A percentile compares a stretch with the other conserved stretches of the same genome.
These are phyloP conservation scores for Spodoptera litura DNA, from an alignment of 1,140 invertebrate genomes.

Conservation along the genomic window DNA sequence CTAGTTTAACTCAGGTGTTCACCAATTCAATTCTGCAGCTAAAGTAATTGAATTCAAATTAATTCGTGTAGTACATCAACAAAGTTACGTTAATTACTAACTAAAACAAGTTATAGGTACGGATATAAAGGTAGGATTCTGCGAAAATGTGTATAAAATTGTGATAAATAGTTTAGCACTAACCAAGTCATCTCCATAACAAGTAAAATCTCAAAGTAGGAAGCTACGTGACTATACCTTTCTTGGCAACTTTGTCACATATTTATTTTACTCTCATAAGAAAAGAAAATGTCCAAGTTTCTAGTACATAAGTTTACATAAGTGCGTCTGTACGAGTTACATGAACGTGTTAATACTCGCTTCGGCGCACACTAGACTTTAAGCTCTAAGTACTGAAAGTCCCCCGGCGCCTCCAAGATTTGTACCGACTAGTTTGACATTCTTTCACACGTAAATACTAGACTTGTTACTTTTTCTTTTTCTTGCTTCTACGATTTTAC, in stretches of 20 bases:
- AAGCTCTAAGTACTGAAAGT: slow-evolving; percentile 43
- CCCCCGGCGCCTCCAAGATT: slow-evolving; percentile 31
- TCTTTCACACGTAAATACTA: slow-evolving; percentile 36
- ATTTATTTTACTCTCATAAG: slow-evolving; percentile 1
- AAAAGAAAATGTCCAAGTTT: neutral
- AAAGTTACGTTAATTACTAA: neutral
- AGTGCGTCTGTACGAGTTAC: slow-evolving; percentile 22
- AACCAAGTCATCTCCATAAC: no score
- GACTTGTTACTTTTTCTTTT: slow-evolving; percentile 8
- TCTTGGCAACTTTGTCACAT: neutral
- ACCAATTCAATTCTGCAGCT: neutral
- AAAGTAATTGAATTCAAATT: neutral
- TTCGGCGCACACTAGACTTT: slow-evolving; percentile 26
- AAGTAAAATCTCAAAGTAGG: no score
- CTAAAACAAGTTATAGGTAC: no score
- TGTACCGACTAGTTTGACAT: slow-evolving; percentile 42
- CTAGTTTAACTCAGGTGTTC: neutral
- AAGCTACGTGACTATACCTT: no score
- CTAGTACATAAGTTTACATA: slow-evolving; percentile 19
- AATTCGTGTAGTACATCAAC: neutral
- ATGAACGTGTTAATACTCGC: slow-evolving; percentile 23
- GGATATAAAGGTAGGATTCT: no score
- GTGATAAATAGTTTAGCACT: no score
- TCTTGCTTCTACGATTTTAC: neutral
- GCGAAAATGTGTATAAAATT: no score